Evolutionary conservation across 2,113 vertebrate species (phyloP).

Genomic region (Indicator maculatus): DNA sequence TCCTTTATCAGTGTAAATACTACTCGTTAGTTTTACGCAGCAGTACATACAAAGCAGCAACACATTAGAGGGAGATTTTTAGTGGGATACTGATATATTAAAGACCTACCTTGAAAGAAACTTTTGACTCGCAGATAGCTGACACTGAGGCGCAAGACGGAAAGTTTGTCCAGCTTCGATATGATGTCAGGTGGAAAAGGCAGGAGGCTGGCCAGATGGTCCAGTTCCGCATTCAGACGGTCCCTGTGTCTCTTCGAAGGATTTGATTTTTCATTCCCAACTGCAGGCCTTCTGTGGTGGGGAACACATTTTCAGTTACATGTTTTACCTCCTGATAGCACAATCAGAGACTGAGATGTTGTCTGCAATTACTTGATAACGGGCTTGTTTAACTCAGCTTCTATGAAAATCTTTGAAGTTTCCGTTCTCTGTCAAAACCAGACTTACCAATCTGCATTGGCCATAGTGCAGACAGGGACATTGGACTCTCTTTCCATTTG

Average conservation of each 20-base stretch:
- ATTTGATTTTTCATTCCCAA: slow-evolving; percentile 88
- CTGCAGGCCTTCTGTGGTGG: slow-evolving; percentile 83
- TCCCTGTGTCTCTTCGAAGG: slow-evolving; percentile 96
- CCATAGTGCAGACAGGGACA: background rate
- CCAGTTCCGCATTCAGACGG: slow-evolving; percentile 92
- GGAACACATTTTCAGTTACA: slow-evolving; percentile 38
- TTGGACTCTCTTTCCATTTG: background rate
- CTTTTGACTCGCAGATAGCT: slow-evolving; percentile 96
- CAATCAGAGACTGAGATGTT: background rate
- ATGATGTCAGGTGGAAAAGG: slow-evolving; percentile 92
- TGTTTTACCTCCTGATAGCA: background rate
- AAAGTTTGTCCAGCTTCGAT: slow-evolving; percentile 96
- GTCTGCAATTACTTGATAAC: background rate
- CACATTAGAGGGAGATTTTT: background rate
- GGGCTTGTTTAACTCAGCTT: background rate
- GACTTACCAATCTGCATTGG: background rate
- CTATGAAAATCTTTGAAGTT: background rate
- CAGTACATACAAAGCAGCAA: background rate
- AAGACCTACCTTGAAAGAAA: slow-evolving; percentile 89
- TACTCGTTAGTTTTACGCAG: background rate
- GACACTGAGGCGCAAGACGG: slow-evolving; percentile 92
- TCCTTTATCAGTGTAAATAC: background rate
- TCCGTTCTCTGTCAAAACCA: background rate
- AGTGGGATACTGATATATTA: background rate
- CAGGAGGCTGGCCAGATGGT: slow-evolving; percentile 92